These are phyloP conservation scores for Cryptotis parvus DNA, from an alignment of 2,113 vertebrate genomes.

Conservation along the genomic window DNA sequence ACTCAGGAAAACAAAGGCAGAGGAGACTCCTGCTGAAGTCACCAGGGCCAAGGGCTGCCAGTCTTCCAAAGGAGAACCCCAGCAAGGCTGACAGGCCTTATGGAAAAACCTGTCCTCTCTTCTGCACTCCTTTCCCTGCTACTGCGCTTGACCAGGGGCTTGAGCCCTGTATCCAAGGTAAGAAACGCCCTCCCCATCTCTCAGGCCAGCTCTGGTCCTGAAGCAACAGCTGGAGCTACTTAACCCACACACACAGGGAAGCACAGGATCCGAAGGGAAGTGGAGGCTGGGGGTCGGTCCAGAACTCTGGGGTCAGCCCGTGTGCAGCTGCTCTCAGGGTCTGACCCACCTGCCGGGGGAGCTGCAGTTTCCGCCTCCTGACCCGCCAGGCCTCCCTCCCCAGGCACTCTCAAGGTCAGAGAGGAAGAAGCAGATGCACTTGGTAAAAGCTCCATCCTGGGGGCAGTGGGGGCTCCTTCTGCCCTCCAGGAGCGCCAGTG, in stretches of 20 bases:
- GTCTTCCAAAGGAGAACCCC: neutral
- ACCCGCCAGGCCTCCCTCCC: no score
- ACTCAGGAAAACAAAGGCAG: conserved; percentile 7
- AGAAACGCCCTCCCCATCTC: neutral
- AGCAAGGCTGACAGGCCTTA: neutral
- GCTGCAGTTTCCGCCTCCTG: neutral
- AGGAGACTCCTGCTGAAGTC: no score
- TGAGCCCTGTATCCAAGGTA: neutral
- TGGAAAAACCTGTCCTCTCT: neutral
- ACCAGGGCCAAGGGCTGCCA: neutral
- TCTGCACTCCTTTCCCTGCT: neutral
- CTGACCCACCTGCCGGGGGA: neutral
- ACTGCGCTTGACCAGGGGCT: neutral
- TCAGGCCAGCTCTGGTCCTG: neutral
- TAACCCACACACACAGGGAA: neutral
- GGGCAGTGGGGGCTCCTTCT: no score
- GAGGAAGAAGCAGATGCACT: neutral
- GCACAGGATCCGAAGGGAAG: neutral
- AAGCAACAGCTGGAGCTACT: neutral
- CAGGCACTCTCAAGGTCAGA: conserved; percentile 35
- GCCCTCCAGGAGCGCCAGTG: no score
- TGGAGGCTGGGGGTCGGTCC: neutral
- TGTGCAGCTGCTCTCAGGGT: neutral
- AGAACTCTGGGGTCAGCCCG: neutral
- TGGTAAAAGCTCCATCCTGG: no score